phyloP scores from a whole-genome alignment of 53 echinoderm and acorn worm genomes.

The Henricia sp. region DNA sequence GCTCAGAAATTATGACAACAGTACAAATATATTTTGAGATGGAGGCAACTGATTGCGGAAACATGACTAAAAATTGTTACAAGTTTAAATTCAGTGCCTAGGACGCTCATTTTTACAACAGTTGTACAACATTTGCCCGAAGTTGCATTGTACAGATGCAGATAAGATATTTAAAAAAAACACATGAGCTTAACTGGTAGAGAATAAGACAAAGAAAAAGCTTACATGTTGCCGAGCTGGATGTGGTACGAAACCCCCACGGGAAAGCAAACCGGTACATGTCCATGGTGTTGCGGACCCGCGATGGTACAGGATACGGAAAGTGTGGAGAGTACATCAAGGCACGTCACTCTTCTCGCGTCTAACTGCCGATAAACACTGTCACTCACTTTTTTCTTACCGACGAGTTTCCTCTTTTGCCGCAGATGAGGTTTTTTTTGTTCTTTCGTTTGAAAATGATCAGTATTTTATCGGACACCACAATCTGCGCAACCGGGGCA shows the following conservation, averaged over 20 bases:
- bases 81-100: too few relatives aligned
- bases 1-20: too few relatives aligned
- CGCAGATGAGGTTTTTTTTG: neutral
- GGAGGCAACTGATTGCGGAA: too few relatives aligned
- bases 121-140: too few relatives aligned
- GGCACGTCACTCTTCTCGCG: constrained; percentile 16
- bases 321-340: constrained; percentile 51
- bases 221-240: constrained; percentile 62
- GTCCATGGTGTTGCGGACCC: constrained; percentile 52
- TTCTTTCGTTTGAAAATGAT: constrained; percentile 1
- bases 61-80: too few relatives aligned
- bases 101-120: too few relatives aligned
- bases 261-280: constrained; percentile 57
- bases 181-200: neutral
- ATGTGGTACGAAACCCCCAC: constrained; percentile 55
- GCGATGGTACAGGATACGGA: constrained; percentile 32
- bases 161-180: neutral
- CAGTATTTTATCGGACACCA: constrained; percentile 36
- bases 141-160: too few relatives aligned
- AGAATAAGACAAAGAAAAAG: constrained; percentile 6
- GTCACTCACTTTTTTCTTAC: constrained; percentile 32
- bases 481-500: constrained; percentile 61
- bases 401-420: constrained; percentile 30
- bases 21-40: too few relatives aligned
- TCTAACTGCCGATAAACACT: neutral